Percentiles rank a stretch among this genome's conserved stretches.
phyloP scores from a whole-genome alignment of 2,888 invertebrate genomes.

The Parapristionchus giblindavisi region DNA sequence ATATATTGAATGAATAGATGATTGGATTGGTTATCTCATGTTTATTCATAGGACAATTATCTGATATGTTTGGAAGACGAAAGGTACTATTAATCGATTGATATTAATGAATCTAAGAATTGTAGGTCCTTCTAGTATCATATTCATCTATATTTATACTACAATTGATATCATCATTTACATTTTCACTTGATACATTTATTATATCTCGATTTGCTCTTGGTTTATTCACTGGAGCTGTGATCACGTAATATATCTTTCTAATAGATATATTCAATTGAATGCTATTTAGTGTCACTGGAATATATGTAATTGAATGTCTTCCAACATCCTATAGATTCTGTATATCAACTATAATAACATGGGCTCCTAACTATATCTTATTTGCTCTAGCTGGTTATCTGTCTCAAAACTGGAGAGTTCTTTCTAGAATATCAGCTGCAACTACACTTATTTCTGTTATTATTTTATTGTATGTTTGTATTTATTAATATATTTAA shows the following conservation, averaged over 20 bases:
- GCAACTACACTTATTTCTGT: constrained; percentile 46
- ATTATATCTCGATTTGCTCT: constrained; percentile 54
- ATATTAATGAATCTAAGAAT: neutral
- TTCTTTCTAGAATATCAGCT: constrained; percentile 45
- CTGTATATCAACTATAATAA: constrained; percentile 46
- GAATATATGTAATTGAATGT: constrained; percentile 51
- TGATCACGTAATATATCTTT: constrained; percentile 44
- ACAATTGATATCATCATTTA: constrained; percentile 44
- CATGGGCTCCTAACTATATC: constrained; percentile 59
- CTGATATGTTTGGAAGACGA: constrained; percentile 52
- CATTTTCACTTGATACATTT: constrained; percentile 47
- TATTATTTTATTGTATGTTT: constrained; percentile 50
- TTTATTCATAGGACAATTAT: constrained; percentile 50
- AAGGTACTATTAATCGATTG: constrained; percentile 37
- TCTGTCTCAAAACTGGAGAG: constrained; percentile 50
- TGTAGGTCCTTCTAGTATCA: constrained; percentile 1
- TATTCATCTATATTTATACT: constrained; percentile 5
- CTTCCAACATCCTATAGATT: constrained; percentile 52
- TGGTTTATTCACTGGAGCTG: constrained; percentile 51
- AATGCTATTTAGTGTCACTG: constrained; percentile 45
- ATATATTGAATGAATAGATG: constrained; percentile 43
- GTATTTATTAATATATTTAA: neutral
- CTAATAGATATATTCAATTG: neutral
- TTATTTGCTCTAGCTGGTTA: constrained; percentile 52
- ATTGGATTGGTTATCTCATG: constrained; percentile 54